Evolutionary conservation across 2,113 vertebrate genomes (phyloP).

Genomic region (human (Homo sapiens)): DNA sequence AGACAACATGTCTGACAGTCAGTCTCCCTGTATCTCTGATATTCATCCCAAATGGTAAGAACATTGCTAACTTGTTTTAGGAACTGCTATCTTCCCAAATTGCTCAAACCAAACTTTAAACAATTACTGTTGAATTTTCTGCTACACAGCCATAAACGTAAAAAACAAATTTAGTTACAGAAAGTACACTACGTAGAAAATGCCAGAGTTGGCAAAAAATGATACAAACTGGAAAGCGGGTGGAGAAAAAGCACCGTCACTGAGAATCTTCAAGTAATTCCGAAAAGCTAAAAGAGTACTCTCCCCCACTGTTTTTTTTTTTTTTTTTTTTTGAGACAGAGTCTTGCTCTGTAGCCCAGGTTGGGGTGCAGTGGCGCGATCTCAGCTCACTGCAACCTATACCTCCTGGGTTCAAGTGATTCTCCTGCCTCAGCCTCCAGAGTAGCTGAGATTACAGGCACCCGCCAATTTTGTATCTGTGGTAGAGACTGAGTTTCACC

Average conservation of each 20-base stretch:
- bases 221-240: neutral
- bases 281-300: neutral
- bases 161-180: neutral
- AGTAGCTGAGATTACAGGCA: no score
- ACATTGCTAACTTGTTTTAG: neutral
- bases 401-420: no score
- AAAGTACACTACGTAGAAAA: neutral
- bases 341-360: no score
- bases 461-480: no score
- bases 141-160: neutral
- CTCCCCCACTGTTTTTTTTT: no score
- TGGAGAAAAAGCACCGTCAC: neutral
- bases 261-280: neutral
- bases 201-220: neutral
- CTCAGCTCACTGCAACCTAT: no score
- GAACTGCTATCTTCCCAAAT: neutral
- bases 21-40: neutral
- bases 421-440: no score
- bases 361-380: no score
- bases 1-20: neutral
- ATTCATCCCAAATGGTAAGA: neutral
- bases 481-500: no score
- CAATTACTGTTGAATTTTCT: neutral
- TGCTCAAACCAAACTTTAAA: neutral
- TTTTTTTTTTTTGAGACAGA: no score